Evolutionary conservation across 2,113 vertebrate species (phyloP).

Genomic region (Brachyhypopomus occidentalis): DNA sequence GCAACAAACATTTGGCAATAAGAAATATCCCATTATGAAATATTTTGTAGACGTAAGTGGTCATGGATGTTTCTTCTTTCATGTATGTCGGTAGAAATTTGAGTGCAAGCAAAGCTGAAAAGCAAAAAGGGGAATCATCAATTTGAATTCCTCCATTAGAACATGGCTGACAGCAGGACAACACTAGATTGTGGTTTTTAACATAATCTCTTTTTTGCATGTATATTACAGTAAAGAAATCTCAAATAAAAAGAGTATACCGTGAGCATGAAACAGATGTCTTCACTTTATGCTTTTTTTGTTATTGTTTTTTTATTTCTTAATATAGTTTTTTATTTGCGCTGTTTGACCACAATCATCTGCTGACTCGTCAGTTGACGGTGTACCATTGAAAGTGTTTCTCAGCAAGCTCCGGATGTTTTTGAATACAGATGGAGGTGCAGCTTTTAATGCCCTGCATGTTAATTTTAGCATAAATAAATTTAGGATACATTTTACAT

Average conservation of each 20-base stretch:
- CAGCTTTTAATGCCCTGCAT: slow-evolving; percentile 9
- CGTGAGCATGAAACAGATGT: not conserved
- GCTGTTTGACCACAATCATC: slow-evolving; percentile 39
- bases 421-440: slow-evolving; percentile 46
- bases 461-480: not conserved
- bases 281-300: not conserved
- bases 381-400: slow-evolving; percentile 60
- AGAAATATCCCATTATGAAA: not conserved
- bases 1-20: not conserved
- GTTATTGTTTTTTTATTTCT: not conserved
- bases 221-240: not conserved
- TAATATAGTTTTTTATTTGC: not conserved
- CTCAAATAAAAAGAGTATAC: no score
- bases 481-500: slow-evolving; percentile 1
- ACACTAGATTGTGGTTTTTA: not conserved
- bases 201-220: not conserved
- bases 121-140: not conserved
- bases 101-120: slow-evolving; percentile 22
- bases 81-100: slow-evolving; percentile 46
- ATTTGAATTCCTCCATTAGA: not conserved
- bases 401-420: slow-evolving; percentile 57
- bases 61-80: slow-evolving; percentile 49
- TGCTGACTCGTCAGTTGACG: slow-evolving; percentile 62
- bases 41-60: slow-evolving; percentile 36
- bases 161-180: not conserved